phyloP scores from a whole-genome alignment of 2,888 invertebrate genomes.

The Pyrrhosoma nymphula region DNA sequence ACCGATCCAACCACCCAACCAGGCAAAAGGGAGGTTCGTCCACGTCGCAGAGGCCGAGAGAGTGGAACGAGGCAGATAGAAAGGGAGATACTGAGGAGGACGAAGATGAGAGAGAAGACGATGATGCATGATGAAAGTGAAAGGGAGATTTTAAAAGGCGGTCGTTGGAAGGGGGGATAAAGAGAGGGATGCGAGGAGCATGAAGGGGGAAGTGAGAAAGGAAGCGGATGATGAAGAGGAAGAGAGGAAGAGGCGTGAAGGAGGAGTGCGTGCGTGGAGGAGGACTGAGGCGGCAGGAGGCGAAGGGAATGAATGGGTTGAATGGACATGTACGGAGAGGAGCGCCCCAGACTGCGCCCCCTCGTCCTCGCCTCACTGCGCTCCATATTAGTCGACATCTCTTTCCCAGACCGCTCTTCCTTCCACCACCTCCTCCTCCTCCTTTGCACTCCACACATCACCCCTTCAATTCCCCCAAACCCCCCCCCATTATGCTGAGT shows the following conservation, averaged over 20 bases:
- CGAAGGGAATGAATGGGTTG: neutral
- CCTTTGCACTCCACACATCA: neutral
- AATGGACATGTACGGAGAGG: neutral
- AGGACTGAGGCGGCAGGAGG: too few species aligned
- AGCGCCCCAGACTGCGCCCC: neutral
- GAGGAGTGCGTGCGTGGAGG: neutral
- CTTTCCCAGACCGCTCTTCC: neutral
- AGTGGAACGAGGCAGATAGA: neutral
- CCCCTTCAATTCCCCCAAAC: neutral
- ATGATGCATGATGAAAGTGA: neutral
- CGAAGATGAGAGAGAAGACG: neutral
- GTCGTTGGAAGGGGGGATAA: neutral
- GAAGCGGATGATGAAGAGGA: neutral
- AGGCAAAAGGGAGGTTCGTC: too few species aligned
- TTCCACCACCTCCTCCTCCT: neutral
- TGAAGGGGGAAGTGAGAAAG: neutral
- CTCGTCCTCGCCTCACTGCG: neutral
- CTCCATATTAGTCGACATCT: slow-evolving; percentile 7
- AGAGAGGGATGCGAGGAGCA: neutral
- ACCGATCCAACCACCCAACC: too few species aligned
- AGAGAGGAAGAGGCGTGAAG: neutral
- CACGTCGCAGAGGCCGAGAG: neutral
- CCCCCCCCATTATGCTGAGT: neutral
- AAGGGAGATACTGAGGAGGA: neutral
- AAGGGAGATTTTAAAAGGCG: neutral